phyloP scores from a whole-genome alignment of 2,797 vertebrate genomes.

The Acanthurus tractus region DNA sequence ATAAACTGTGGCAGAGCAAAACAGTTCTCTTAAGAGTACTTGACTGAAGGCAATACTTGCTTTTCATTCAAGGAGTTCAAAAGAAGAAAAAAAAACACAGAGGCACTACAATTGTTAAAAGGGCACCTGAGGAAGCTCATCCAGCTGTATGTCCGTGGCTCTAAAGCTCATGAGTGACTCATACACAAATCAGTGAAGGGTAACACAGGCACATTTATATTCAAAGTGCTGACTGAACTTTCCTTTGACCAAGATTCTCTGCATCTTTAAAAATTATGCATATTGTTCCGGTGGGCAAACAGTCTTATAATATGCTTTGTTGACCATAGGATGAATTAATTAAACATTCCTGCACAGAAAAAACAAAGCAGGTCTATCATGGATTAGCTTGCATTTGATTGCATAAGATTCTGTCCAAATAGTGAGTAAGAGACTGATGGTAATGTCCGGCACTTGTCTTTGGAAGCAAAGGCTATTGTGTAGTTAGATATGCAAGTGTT shows the following conservation, averaged over 20 bases:
- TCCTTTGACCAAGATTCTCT: not conserved
- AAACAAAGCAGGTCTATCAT: conserved; percentile 1
- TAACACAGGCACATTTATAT: not conserved
- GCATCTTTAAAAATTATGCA: conserved; percentile 5
- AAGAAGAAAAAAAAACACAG: conserved; percentile 10
- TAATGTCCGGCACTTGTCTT: conserved; percentile 42
- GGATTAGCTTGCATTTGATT: conserved; percentile 37
- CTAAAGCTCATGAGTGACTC: conserved; percentile 2
- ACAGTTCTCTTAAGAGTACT: conserved; percentile 59
- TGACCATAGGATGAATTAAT: conserved; percentile 38
- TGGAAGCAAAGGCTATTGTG: conserved; percentile 39
- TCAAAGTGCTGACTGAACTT: conserved; percentile 4
- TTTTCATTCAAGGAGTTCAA: conserved; percentile 27
- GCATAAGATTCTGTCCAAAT: conserved; percentile 19
- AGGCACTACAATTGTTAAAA: conserved; percentile 13
- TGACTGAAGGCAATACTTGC: conserved; percentile 40
- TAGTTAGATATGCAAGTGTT: conserved; percentile 50
- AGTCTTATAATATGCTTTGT: conserved; percentile 26
- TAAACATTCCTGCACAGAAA: conserved; percentile 9
- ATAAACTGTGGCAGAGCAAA: conserved; percentile 41
- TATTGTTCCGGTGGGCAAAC: not conserved
- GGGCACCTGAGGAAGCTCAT: not conserved
- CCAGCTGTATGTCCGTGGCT: not conserved
- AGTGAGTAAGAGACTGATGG: conserved; percentile 39
- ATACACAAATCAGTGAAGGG: not conserved